Percentiles rank a stretch among this genome's conserved stretches.
Evolutionary conservation across 2,113 vertebrate species (phyloP).

Genomic region (Oreochromis spilurus): DNA sequence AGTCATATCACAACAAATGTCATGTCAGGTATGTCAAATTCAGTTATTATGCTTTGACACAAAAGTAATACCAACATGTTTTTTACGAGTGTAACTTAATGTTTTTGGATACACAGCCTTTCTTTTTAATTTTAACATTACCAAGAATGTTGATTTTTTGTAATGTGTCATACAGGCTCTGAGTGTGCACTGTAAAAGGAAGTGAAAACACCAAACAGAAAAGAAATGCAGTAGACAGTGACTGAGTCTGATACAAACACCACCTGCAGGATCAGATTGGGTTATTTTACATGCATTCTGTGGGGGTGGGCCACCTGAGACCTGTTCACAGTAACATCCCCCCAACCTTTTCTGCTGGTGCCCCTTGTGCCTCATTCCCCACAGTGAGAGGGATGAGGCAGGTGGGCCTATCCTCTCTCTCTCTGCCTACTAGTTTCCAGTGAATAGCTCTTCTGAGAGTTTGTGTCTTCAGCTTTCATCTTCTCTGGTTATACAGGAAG

Average conservation of each 20-base stretch:
- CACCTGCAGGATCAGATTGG: background rate
- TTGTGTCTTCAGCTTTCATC: background rate
- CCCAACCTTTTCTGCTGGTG: background rate
- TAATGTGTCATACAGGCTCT: background rate
- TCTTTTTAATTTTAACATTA: background rate
- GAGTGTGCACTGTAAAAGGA: background rate
- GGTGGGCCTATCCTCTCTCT: background rate
- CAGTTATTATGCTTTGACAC: background rate
- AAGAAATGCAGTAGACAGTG: background rate
- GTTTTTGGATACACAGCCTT: background rate
- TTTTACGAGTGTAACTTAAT: background rate
- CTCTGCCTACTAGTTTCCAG: background rate
- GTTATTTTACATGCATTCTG: background rate
- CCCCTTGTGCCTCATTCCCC: background rate
- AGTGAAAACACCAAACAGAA: background rate
- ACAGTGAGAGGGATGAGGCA: background rate
- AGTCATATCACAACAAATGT: background rate
- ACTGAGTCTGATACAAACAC: background rate
- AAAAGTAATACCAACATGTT: background rate
- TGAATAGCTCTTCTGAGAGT: background rate
- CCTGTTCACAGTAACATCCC: background rate
- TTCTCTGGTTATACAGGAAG: background rate
- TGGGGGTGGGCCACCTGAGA: background rate
- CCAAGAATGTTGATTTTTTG: too few relatives aligned
- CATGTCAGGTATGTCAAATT: background rate